Evolutionary conservation across 2,888 invertebrate species (phyloP).

Genomic region (Azorinus chamasolen): DNA sequence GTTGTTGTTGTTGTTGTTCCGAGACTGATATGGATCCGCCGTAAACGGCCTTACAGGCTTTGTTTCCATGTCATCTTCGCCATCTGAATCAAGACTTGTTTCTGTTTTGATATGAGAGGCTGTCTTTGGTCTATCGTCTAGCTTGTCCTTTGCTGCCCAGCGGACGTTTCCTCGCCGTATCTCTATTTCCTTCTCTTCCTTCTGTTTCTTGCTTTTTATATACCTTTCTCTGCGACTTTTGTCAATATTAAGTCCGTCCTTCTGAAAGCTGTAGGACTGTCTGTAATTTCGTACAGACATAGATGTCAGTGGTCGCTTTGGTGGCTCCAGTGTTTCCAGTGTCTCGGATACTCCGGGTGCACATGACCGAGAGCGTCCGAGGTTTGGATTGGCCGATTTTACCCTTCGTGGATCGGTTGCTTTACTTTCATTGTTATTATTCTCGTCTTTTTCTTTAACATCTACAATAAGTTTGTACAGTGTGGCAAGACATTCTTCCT

Average conservation of each 20-base stretch:
- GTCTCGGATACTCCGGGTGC: constrained; percentile 13
- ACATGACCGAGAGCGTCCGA: constrained; percentile 11
- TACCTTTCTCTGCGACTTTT: constrained; percentile 30
- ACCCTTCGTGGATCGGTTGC: neutral
- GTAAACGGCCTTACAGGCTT: too few relatives aligned
- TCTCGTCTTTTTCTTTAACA: constrained; percentile 33
- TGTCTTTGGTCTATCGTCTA: neutral
- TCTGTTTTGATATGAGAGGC: neutral
- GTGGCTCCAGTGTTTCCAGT: neutral
- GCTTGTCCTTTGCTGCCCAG: neutral
- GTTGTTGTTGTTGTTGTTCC: too few relatives aligned
- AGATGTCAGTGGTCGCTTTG: constrained; percentile 32
- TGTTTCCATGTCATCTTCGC: too few relatives aligned
- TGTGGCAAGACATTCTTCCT: constrained; percentile 54
- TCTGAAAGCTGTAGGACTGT: constrained; percentile 56
- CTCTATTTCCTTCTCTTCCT: constrained; percentile 7
- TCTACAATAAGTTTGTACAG: constrained; percentile 52
- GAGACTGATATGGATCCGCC: too few relatives aligned
- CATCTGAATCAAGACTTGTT: too few relatives aligned
- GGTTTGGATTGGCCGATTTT: neutral
- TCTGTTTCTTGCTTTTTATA: constrained; percentile 20
- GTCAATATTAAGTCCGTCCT: constrained; percentile 49
- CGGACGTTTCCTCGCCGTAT: too few relatives aligned
- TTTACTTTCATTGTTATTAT: neutral
- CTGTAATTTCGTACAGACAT: constrained; percentile 44